phyloP scores from a whole-genome alignment of 35 echinoderm and acorn worm genomes.

The Apostichopus parvimensis region DNA sequence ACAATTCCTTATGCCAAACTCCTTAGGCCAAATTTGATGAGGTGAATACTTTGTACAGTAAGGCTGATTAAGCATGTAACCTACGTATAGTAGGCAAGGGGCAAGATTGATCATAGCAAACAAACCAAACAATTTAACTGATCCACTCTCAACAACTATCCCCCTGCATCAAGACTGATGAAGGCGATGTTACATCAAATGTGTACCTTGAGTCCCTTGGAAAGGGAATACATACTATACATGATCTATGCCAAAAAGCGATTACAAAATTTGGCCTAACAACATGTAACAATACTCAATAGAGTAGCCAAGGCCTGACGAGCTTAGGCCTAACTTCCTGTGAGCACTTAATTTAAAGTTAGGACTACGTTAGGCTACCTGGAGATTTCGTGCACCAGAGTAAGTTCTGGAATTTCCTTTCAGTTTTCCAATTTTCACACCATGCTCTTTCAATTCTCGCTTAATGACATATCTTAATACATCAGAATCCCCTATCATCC shows the following conservation, averaged over 20 bases:
- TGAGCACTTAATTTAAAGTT: background rate
- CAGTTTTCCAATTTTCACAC: slow-evolving; percentile 46
- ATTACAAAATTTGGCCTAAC: background rate
- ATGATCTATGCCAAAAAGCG: background rate
- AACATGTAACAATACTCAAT: background rate
- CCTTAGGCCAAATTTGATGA: no score
- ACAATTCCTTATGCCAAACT: no score
- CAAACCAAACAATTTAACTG: background rate
- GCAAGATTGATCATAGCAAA: background rate
- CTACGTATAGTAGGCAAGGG: no score
- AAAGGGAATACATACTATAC: no score
- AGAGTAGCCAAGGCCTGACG: no score
- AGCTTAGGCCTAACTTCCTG: background rate
- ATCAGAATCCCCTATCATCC: slow-evolving; percentile 45
- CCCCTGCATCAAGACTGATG: background rate
- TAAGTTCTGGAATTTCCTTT: slow-evolving; percentile 26
- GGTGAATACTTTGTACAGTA: no score
- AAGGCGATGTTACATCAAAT: no score
- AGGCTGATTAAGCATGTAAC: no score
- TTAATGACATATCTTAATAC: slow-evolving; percentile 51
- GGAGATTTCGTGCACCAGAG: slow-evolving; percentile 12
- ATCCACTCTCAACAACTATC: no score
- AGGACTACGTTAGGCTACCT: slow-evolving; percentile 2
- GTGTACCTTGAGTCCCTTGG: no score
- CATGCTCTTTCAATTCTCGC: slow-evolving; percentile 50